Conservation (phyloP, 2,888 invertebrate genomes). For the Dasysyrphus tricinctus region DNA sequence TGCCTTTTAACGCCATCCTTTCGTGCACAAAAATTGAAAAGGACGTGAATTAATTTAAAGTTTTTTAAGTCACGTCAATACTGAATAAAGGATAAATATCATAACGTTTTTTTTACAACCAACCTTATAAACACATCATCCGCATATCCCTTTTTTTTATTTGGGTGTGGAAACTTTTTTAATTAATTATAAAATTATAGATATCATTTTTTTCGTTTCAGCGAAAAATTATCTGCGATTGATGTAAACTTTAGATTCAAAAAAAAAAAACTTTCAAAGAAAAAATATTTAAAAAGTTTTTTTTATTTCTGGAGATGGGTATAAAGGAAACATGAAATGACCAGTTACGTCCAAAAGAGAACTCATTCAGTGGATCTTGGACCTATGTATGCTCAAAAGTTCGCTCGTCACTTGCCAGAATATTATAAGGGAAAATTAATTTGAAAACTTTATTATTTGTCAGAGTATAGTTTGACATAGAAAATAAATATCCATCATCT, state of each 20-base stretch:
- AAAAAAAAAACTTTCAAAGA: slow-evolving; percentile 15
- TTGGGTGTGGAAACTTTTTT: slow-evolving; percentile 56
- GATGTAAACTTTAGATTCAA: slow-evolving; percentile 44
- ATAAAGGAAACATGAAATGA: slow-evolving; percentile 7
- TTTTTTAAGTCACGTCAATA: background rate
- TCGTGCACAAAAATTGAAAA: background rate
- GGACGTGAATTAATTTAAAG: background rate
- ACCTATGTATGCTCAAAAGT: slow-evolving; percentile 14
- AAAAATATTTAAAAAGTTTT: slow-evolving; percentile 37
- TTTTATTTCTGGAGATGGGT: slow-evolving; percentile 3
- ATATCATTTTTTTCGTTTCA: slow-evolving; percentile 37
- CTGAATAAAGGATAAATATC: slow-evolving; percentile 7
- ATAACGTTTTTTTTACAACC: background rate
- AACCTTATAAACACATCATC: slow-evolving; percentile 21
- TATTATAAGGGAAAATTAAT: slow-evolving; percentile 30
- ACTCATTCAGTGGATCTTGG: slow-evolving; percentile 23
- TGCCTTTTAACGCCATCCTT: background rate
- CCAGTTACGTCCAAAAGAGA: slow-evolving; percentile 32
- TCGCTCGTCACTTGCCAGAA: slow-evolving; percentile 34
- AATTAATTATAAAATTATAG: slow-evolving; percentile 51
- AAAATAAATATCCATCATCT: background rate
- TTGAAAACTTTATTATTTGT: slow-evolving; percentile 43
- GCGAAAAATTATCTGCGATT: slow-evolving; percentile 52
- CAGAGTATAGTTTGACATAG: slow-evolving; percentile 23
- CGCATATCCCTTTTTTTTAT: slow-evolving; percentile 28